Evolutionary conservation across 2,888 invertebrate species (phyloP), one percentile per base, ranked within the genome.

Genomic region (Ernsta delagoae): DNA sequence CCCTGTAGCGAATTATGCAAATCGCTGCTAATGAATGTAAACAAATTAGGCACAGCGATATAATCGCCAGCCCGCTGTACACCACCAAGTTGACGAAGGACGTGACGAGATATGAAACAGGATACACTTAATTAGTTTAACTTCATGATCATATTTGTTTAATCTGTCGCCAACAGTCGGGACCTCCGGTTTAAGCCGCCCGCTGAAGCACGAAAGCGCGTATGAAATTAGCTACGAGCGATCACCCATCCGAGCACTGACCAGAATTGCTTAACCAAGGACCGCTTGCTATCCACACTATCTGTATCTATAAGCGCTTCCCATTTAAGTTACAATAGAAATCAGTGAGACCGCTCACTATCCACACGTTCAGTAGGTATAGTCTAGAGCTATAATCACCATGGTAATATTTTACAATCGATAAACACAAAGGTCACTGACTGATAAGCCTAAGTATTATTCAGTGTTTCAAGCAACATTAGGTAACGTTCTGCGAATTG

Each of bases 1-100:
- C 41, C 41, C 41, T 8, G 41, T 24, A 59, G 39, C 16, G 39
- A 65, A 50, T 59, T 65, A 65, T 65, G 65, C 45, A 50, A 65
- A 65, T 59, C 48, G 39, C 34, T 36, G 57, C 57, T 65, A 65
- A 65, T 65, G 34, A 59, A 65, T 59, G 65, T 59, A 65, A 65
- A 65, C 65, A 65, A 65, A 65, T 65, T 65, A 65, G 59, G 50
- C 57, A 39, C 11, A 9, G 65, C 50, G 65, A 65, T 65, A 41
- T 59, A 59, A 65, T 65, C 65, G 48, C 50, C 39, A 24, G 50
- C 50, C 59, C 39, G 59, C 65, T 59, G 50, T 59, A 59, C 50
- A 11, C 57, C 16, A 48, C 48, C 45, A 41, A 54, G 41, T 54
- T 59, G 31, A 50, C 39, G 8, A 39, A 59, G 59, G 65, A 45